These are phyloP conservation scores for Notarius lentiginosus DNA, from an alignment of 2,113 vertebrate species.

Conservation along the genomic window DNA sequence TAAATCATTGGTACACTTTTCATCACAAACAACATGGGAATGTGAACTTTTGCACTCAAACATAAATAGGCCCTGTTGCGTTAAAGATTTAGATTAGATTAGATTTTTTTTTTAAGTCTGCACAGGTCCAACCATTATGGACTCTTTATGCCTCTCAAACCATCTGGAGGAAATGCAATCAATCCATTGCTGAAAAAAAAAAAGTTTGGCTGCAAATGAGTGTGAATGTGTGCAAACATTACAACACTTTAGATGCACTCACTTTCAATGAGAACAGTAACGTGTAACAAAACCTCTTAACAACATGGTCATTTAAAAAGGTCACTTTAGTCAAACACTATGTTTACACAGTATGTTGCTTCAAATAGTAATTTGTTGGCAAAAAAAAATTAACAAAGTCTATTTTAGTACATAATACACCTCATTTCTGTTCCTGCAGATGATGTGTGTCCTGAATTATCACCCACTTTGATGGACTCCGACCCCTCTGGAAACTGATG, in stretches of 20 bases:
- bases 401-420: neutral
- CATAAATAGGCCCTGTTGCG: neutral
- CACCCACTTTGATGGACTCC: neutral
- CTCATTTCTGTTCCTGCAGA: neutral
- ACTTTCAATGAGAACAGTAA: neutral
- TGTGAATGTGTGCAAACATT: neutral
- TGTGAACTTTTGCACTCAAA: neutral
- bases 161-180: neutral
- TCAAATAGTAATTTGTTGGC: neutral
- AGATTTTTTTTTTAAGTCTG: neutral
- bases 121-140: neutral
- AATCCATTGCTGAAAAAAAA: neutral
- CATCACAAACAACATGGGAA: neutral
- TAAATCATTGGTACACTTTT: neutral
- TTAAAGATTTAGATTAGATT: neutral
- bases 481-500: neutral
- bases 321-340: neutral
- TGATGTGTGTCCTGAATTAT: neutral
- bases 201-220: neutral
- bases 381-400: neutral
- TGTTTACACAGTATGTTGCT: neutral
- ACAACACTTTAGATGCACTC: neutral
- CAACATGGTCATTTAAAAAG: neutral
- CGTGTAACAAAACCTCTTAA: neutral
- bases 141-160: neutral